Conservation (phyloP, 2,888 invertebrate species). For the Antheraea assamensis region DNA sequence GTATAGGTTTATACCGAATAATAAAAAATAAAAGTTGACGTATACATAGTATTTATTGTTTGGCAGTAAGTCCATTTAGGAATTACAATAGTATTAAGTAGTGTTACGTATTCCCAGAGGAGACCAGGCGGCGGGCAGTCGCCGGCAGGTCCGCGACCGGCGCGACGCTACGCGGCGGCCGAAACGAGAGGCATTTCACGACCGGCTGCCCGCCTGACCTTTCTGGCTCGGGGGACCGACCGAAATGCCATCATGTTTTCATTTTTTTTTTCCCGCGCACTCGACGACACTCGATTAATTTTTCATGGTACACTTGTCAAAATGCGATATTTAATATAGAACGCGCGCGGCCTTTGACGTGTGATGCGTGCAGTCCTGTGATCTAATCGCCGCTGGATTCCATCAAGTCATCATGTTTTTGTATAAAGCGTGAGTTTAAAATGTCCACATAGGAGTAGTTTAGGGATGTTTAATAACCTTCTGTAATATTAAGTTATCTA, state of each 20-base stretch:
- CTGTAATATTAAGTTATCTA: neutral
- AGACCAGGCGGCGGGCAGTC: slow-evolving; percentile 43
- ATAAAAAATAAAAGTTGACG: neutral
- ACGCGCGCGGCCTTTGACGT: slow-evolving; percentile 70
- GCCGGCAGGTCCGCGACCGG: slow-evolving; percentile 38
- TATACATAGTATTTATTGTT: neutral
- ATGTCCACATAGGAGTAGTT: neutral
- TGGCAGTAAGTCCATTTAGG: neutral
- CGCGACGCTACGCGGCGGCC: slow-evolving; percentile 33
- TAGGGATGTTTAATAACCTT: neutral
- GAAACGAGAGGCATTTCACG: slow-evolving; percentile 75
- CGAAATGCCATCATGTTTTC: slow-evolving; percentile 78
- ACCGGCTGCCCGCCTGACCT: slow-evolving; percentile 73
- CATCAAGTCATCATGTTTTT: neutral
- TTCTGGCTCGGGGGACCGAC: slow-evolving; percentile 70
- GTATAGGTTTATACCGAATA: too few species aligned
- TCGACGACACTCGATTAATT: slow-evolving; percentile 81
- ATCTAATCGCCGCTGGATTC: slow-evolving; percentile 35
- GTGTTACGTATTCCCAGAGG: slow-evolving; percentile 52
- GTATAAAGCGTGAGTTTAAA: neutral
- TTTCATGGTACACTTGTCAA: slow-evolving; percentile 82
- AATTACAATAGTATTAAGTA: slow-evolving; percentile 22
- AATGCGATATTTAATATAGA: slow-evolving; percentile 79
- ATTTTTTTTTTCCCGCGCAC: slow-evolving; percentile 69
- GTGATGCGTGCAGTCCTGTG: slow-evolving; percentile 56